Evolutionary conservation across 2,797 vertebrate genomes (phyloP).

Genomic region (Mormyrops attenuatus): DNA sequence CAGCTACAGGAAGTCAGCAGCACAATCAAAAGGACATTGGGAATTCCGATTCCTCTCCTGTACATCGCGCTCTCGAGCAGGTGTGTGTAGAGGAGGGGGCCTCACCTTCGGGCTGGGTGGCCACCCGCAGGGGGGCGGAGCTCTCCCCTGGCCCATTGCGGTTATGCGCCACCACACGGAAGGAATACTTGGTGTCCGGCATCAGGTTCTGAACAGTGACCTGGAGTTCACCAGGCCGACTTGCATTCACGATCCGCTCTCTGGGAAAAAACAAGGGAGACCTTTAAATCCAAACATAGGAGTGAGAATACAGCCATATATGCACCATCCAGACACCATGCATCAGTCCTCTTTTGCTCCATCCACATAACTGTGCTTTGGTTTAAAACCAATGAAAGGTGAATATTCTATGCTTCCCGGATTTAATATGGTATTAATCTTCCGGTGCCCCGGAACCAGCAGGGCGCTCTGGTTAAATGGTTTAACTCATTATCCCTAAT

Average conservation of each 20-base stretch:
- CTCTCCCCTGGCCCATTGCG: conserved; percentile 84
- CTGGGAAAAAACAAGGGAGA: conserved; percentile 47
- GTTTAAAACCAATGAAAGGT: not conserved
- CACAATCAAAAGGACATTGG: not conserved
- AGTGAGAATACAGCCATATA: not conserved
- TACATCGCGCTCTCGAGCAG: not conserved
- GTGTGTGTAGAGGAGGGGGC: not conserved
- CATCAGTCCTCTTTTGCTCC: not conserved
- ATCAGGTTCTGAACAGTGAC: conserved; percentile 92
- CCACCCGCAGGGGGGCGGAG: conserved; percentile 76
- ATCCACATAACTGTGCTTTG: not conserved
- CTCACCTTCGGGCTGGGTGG: conserved; percentile 93
- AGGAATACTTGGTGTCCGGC: conserved; percentile 87
- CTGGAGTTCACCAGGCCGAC: conserved; percentile 83
- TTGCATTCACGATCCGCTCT: conserved; percentile 88
- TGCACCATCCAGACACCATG: not conserved
- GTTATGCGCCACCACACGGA: conserved; percentile 86
- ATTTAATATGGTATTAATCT: not conserved
- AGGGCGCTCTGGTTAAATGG: not conserved
- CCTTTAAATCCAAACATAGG: not conserved
- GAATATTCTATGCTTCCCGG: not conserved
- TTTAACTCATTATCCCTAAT: not conserved
- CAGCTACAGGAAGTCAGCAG: not conserved
- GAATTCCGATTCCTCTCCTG: not conserved
- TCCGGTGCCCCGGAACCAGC: not conserved